A percentile compares a stretch with the other conserved stretches of the same genome.
Conservation (phyloP, 2,113 vertebrate species). For the Sander lucioperca region DNA sequence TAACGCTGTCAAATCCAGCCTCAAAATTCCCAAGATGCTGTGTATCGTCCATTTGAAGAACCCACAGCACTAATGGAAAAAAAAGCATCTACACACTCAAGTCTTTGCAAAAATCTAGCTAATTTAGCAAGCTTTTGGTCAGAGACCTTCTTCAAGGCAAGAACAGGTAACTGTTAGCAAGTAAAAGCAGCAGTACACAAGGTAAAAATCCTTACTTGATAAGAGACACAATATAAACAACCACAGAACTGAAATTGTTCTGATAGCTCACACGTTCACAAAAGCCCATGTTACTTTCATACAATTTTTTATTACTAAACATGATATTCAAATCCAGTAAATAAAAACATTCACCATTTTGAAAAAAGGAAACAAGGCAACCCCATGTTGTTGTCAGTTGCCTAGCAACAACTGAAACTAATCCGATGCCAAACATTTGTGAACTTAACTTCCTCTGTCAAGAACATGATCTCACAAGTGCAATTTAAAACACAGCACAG, state of each 20-base stretch:
- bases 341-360: background rate
- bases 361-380: background rate
- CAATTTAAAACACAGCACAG: slow-evolving; percentile 3
- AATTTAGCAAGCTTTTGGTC: too few species aligned
- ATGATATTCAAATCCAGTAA: background rate
- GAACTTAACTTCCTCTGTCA: background rate
- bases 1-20: slow-evolving; percentile 49
- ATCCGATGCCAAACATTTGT: background rate
- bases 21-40: slow-evolving; percentile 59
- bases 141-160: too few species aligned
- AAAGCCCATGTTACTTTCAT: too few species aligned
- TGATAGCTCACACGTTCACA: background rate
- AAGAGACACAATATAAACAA: too few species aligned
- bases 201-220: too few species aligned
- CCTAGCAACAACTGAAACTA: background rate
- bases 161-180: too few species aligned
- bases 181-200: too few species aligned
- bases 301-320: background rate
- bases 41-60: background rate
- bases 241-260: background rate
- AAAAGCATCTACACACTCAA: too few species aligned
- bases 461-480: slow-evolving; percentile 18
- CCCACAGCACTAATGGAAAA: too few species aligned
- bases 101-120: too few species aligned
- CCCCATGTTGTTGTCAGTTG: background rate